Evolutionary conservation across 2,888 invertebrate genomes (phyloP), one percentile per base, ranked within the genome.

Genomic region (Liposcelis brunnea): DNA sequence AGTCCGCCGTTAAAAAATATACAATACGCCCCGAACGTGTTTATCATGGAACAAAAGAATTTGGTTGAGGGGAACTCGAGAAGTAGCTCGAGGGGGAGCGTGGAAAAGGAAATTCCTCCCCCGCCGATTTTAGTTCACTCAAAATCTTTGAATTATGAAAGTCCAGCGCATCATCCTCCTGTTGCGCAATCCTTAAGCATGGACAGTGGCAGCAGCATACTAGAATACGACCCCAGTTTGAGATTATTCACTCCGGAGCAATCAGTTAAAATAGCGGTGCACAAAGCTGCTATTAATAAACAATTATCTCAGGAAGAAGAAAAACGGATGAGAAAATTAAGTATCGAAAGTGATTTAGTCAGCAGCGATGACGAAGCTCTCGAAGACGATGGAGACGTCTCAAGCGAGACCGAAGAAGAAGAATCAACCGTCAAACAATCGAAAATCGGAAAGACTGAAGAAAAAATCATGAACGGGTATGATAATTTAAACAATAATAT

Each of bases 221-320:
- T 16, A 42, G 55, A 56, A 26, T 55, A 57, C 49, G 62, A 64
- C 49, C 61, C 62, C 3, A 61, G 61, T 47, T 51, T 56, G 16
- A 50, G 55, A 16, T 52, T 62, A 3, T 63, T 62, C 51, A 63
- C 62, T 12, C 59, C 59, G n/a, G 57, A 58, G 35, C 60, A 62
- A 52, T 55, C 59, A 1, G 59, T 61, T 3, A 61, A 62, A 48
- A 61, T 61, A 36, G 62, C 62, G 8, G 56, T 63, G 11, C 61
- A 62, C 49, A 61, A 63, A 49, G 62, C 63, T 11, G 62, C 63
- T 10, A 61, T 64, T 46, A 62, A 61, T 44, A 64, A 64, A 49
- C 63, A 63, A 53, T 54, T 63, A 50, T 59, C 58, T n/a, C 52
- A 55, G 36, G 61, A 61, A 49, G 62, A 59, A 44, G 57, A 56